A percentile compares a stretch with the other conserved stretches of the same genome.
These are phyloP conservation scores for Parnassius smintheus DNA, from an alignment of 2,888 invertebrate genomes.

Conservation along the genomic window DNA sequence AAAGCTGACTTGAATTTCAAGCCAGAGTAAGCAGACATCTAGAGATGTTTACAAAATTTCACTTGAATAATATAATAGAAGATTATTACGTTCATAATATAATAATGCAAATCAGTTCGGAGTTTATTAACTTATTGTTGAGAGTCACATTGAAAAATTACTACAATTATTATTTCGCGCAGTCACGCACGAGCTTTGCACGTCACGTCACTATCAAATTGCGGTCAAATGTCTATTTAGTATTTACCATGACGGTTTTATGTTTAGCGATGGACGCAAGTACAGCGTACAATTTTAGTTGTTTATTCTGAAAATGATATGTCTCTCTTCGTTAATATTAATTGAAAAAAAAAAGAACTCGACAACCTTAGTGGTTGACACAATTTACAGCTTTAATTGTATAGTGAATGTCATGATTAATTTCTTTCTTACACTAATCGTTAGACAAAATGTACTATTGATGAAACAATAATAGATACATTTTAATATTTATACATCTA, in stretches of 20 bases:
- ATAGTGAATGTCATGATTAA: too few species aligned
- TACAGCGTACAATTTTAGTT: conserved; percentile 12
- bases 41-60: neutral
- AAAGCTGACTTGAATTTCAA: too few species aligned
- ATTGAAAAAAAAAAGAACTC: too few species aligned
- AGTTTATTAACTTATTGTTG: conserved; percentile 16
- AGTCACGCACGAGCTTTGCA: conserved; percentile 48
- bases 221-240: conserved; percentile 49
- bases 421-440: too few species aligned
- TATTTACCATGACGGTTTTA: conserved; percentile 16
- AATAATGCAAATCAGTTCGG: conserved; percentile 27
- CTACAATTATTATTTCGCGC: conserved; percentile 58
- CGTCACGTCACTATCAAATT: conserved; percentile 44
- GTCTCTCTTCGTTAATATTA: neutral
- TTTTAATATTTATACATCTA: too few species aligned
- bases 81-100: conserved; percentile 12
- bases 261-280: conserved; percentile 15
- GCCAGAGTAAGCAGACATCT: neutral
- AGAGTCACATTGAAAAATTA: conserved; percentile 54
- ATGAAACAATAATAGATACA: too few species aligned
- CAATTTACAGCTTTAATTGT: too few species aligned
- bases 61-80: neutral
- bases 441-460: too few species aligned
- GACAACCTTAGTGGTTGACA: too few species aligned
- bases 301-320: conserved; percentile 8